Percentiles rank a stretch among this genome's conserved stretches.
Evolutionary conservation across 2,113 vertebrate genomes (phyloP).

Genomic region (Takifugu flavidus): DNA sequence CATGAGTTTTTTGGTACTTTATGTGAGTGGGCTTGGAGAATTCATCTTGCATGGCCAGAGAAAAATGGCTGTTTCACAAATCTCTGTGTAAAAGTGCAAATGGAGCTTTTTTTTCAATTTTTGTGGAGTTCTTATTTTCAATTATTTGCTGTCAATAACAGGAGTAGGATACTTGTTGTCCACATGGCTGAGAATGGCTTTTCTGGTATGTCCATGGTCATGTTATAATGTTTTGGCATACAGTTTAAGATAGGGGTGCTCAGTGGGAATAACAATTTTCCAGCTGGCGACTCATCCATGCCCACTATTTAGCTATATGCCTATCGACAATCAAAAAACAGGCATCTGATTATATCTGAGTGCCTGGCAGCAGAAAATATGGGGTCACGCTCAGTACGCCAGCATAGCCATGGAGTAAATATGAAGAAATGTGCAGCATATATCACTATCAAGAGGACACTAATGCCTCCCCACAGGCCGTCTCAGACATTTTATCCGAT

Average conservation of each 20-base stretch:
- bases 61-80: conserved; percentile 10
- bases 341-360: no score
- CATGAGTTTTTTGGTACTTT: no score
- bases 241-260: conserved; percentile 22
- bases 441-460: neutral
- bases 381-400: no score
- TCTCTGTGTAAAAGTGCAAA: neutral
- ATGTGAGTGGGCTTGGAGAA: no score
- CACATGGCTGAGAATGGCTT: conserved; percentile 11
- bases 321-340: neutral
- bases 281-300: conserved; percentile 23
- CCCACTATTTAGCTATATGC: conserved; percentile 26
- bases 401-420: neutral
- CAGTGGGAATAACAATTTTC: conserved; percentile 38
- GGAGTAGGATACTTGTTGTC: neutral
- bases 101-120: conserved; percentile 6
- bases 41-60: neutral
- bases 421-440: neutral
- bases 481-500: neutral
- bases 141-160: conserved; percentile 7
- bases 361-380: no score
- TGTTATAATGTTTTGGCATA: conserved; percentile 20
- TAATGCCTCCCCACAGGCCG: neutral
- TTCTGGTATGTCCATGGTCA: conserved; percentile 9
- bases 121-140: conserved; percentile 19